Base-by-base conservation (phyloP, 2,888 invertebrate genomes). In the Merodon equestris region DNA sequence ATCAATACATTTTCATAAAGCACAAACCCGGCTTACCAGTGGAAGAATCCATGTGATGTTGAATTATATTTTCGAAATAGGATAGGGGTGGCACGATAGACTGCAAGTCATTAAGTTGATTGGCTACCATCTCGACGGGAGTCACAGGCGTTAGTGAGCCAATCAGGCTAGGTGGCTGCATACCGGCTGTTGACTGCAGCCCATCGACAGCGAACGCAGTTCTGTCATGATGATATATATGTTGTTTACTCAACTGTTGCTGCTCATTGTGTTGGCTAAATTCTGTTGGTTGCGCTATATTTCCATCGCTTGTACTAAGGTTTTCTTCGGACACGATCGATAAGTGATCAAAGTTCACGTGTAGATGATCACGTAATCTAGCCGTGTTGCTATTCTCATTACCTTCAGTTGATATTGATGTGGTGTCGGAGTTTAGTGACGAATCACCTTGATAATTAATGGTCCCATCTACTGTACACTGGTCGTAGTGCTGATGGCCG, bases 321-420 rank as follows among this genome's bases (percentile, higher is more conserved):
- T 91, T 93, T 84, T 94, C 95, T 85, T 95, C 95, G 5, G 93
- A 93, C 48, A 95, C 94, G 18, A 94, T 92, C 71, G 93, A 93
- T 53, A 95, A 90, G 86, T 94, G 93, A 87, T 94, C 94, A 88
- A 94, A 94, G 70, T 89, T 88, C 83, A 92, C 89, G 84, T 88
- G 84, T 84, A 91, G 84, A 86, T 89, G 88, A 86, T 91, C 86
- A 79, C 87, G 67, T 45, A 84, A 83, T 64, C 87, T 88, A 9
- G 53, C n/a, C 5, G 63, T n/a, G 34, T 61, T 9, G 48, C 19
- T 50, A 34, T 12, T 47, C 10, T 70, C 68, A 44, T 34, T 56
- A n/a, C 48, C 12, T 45, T 61, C 40, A 15, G 9, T 50, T 14
- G 54, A 34, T 40, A 48, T 54, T 18, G 63, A n/a, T 18, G n/a